Conservation (phyloP, 2,797 vertebrate species). For the Galaxias olidus region DNA sequence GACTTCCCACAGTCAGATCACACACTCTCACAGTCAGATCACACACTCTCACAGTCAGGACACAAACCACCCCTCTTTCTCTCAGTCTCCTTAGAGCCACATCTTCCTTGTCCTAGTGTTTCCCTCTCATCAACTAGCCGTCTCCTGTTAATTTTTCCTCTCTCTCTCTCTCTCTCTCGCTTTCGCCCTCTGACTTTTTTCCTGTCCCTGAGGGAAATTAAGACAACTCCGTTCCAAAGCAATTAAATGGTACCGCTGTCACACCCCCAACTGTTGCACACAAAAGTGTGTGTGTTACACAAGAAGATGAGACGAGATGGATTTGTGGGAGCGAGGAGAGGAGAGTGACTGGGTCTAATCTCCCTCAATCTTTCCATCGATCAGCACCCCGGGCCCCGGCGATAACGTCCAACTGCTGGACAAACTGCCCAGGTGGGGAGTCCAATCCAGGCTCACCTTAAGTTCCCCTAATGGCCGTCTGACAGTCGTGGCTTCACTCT, state of each 20-base stretch:
- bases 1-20: slow-evolving; percentile 53
- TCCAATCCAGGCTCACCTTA: slow-evolving; percentile 23
- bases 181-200: slow-evolving; percentile 12
- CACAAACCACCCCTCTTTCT: background rate
- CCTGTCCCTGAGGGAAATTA: slow-evolving; percentile 54
- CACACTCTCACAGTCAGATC: slow-evolving; percentile 19
- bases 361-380: slow-evolving; percentile 53
- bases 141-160: background rate
- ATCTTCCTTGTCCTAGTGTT: too few relatives aligned
- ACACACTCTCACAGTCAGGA: slow-evolving; percentile 20
- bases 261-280: slow-evolving; percentile 8
- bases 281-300: slow-evolving; percentile 6
- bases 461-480: slow-evolving; percentile 25
- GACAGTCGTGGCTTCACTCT: too few relatives aligned
- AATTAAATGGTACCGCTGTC: slow-evolving; percentile 58
- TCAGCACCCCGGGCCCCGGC: slow-evolving; percentile 41
- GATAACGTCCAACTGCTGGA: slow-evolving; percentile 53
- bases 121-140: background rate
- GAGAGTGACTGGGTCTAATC: slow-evolving; percentile 57
- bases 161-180: background rate
- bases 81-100: background rate
- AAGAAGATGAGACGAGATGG: slow-evolving; percentile 24
- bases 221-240: slow-evolving; percentile 53
- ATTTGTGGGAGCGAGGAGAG: slow-evolving; percentile 32
- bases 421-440: slow-evolving; percentile 29